These are phyloP conservation scores for Spodoptera littoralis DNA, from an alignment of 2,888 invertebrate genomes.

Conservation along the genomic window DNA sequence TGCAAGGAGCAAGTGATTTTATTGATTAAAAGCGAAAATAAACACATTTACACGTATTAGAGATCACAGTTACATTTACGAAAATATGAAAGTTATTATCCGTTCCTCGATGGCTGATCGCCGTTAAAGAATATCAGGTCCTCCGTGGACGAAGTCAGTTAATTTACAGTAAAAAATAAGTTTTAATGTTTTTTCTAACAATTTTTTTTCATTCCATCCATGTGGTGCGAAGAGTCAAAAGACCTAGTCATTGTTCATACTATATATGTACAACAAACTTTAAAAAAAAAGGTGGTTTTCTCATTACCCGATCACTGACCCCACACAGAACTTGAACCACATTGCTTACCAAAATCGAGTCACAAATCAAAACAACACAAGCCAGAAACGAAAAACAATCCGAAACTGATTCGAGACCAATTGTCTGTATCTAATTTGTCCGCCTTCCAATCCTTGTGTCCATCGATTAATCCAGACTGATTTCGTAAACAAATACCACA, in stretches of 20 bases:
- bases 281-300: neutral
- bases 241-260: no score
- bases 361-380: conserved; percentile 60
- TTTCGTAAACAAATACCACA: conserved; percentile 70
- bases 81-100: no score
- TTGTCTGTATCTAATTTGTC: conserved; percentile 86
- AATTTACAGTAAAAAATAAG: no score
- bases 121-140: no score
- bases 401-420: conserved; percentile 74
- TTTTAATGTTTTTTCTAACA: no score
- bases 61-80: no score
- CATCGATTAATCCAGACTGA: conserved; percentile 83
- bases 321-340: conserved; percentile 26
- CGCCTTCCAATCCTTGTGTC: conserved; percentile 72
- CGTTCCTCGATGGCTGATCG: no score
- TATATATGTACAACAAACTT: no score
- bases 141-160: no score
- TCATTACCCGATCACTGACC: conserved; percentile 6
- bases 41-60: no score
- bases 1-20: no score
- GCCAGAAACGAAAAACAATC: conserved; percentile 65
- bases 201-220: neutral
- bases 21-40: no score
- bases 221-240: neutral
- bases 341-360: conserved; percentile 47